These are phyloP conservation scores for Drusus annulatus DNA, from an alignment of 1,140 invertebrate species.

Conservation along the genomic window DNA sequence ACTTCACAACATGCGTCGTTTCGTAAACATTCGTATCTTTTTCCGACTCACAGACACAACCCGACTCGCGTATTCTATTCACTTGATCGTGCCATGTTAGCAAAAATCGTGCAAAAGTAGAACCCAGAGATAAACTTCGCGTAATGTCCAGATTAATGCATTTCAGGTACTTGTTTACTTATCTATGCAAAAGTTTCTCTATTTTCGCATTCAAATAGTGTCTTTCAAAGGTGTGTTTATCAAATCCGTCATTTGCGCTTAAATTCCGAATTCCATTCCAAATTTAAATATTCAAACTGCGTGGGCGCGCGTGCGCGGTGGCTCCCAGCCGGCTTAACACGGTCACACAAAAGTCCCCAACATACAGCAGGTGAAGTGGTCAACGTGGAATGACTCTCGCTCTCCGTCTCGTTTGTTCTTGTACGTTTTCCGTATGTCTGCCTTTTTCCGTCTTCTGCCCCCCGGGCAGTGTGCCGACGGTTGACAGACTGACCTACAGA, in stretches of 20 bases:
- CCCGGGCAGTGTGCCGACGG: conserved; percentile 5
- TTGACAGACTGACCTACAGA: conserved; percentile 44
- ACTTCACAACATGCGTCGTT: too few species aligned
- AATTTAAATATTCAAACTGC: not conserved
- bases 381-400: conserved; percentile 12
- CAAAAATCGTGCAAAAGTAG: too few species aligned
- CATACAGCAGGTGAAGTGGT: conserved; percentile 32
- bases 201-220: too few species aligned
- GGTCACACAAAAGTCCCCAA: conserved; percentile 39
- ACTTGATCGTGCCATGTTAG: too few species aligned
- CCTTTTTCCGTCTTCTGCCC: not conserved
- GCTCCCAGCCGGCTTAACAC: conserved; percentile 39
- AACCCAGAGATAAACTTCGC: too few species aligned
- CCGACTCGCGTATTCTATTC: too few species aligned
- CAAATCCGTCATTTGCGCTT: not conserved
- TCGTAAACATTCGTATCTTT: too few species aligned
- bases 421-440: not conserved
- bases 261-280: not conserved
- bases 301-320: conserved; percentile 35
- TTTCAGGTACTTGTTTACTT: too few species aligned
- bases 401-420: not conserved
- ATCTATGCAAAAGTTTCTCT: too few species aligned
- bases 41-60: too few species aligned
- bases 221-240: not conserved
- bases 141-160: too few species aligned